Evolutionary conservation across 2,113 vertebrate species (phyloP).

Genomic region (Corvus moneduloides): DNA sequence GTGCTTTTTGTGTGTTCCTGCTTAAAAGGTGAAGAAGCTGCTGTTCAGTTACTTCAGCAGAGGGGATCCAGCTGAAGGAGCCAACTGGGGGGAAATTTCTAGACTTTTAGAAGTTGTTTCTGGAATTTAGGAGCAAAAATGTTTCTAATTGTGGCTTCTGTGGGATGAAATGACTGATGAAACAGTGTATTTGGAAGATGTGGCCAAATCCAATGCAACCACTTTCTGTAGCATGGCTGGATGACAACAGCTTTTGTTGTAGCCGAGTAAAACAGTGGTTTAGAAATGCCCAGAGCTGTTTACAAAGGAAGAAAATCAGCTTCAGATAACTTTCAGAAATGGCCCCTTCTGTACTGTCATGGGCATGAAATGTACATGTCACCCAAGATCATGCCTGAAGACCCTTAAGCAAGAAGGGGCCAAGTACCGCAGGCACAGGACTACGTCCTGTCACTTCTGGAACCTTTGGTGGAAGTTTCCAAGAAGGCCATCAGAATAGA

Average conservation of each 20-base stretch:
- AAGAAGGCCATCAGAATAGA: background rate
- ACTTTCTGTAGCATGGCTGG: background rate
- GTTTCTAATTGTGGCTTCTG: slow-evolving; percentile 52
- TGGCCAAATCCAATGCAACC: slow-evolving; percentile 21
- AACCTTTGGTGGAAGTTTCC: background rate
- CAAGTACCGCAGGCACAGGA: background rate
- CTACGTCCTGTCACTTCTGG: background rate
- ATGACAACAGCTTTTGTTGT: slow-evolving; percentile 29
- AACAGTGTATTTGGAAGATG: slow-evolving; percentile 12
- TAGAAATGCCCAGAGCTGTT: background rate
- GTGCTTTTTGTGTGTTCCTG: background rate
- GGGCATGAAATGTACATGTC: background rate
- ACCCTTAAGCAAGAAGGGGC: background rate
- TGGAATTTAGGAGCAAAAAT: slow-evolving; percentile 20
- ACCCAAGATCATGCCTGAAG: background rate
- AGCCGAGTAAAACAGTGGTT: background rate
- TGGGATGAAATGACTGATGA: slow-evolving; percentile 32
- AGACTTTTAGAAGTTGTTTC: slow-evolving; percentile 4
- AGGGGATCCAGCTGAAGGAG: background rate
- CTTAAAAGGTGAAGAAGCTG: background rate
- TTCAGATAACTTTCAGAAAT: background rate
- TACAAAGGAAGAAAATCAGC: slow-evolving; percentile 19
- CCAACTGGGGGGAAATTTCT: background rate
- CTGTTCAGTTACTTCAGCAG: background rate
- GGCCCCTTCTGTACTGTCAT: background rate